Percentiles rank a stretch among this genome's conserved stretches.
Conservation (phyloP, 2,888 invertebrate genomes). For the Eupithecia subumbrata region DNA sequence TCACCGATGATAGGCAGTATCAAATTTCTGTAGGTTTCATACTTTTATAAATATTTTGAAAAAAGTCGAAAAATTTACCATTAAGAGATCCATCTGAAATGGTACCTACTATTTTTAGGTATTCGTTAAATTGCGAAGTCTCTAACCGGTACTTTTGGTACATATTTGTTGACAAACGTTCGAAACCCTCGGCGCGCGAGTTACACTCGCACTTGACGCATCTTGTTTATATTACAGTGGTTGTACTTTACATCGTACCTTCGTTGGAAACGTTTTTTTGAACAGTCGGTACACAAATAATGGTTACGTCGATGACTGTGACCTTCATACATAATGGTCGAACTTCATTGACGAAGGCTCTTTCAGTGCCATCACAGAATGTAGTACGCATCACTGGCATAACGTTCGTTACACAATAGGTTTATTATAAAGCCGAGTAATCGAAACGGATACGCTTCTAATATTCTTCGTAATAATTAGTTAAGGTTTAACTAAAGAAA, state of each 20-base stretch:
- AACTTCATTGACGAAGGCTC: constrained; percentile 62
- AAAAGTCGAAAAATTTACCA: too few species aligned
- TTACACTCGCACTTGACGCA: too few species aligned
- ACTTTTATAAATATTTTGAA: too few species aligned
- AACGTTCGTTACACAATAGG: constrained; percentile 21
- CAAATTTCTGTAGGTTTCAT: too few species aligned
- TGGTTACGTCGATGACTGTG: constrained; percentile 52
- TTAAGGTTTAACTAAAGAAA: not conserved
- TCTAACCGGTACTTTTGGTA: too few species aligned
- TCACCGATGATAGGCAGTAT: not conserved
- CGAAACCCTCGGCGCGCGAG: too few species aligned
- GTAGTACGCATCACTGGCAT: constrained; percentile 32
- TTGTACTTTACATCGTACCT: constrained; percentile 29
- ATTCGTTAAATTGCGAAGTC: too few species aligned
- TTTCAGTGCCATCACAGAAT: constrained; percentile 40
- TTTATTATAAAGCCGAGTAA: constrained; percentile 14
- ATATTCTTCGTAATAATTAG: not conserved
- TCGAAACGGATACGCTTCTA: constrained; percentile 18
- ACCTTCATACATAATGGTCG: constrained; percentile 64
- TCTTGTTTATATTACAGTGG: constrained; percentile 25
- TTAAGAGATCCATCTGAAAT: too few species aligned
- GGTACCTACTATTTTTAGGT: too few species aligned
- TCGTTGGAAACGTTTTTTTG: constrained; percentile 40
- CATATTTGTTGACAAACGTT: too few species aligned
- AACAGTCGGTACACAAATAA: constrained; percentile 47